Conservation (phyloP, 2,888 invertebrate species). For the Scotopteryx bipunctaria region DNA sequence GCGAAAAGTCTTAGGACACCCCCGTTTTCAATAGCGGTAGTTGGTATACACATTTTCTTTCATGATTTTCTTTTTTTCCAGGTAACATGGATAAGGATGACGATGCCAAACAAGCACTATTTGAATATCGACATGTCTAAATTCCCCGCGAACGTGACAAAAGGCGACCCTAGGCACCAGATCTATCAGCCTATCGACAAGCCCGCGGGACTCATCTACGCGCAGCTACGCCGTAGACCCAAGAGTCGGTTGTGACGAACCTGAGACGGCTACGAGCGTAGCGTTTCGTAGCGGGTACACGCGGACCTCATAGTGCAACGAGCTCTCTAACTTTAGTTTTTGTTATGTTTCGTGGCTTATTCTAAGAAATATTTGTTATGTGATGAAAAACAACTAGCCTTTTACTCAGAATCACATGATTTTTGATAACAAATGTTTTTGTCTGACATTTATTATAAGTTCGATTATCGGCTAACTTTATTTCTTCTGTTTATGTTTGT, state of each 20-base stretch:
- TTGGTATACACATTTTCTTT: not conserved
- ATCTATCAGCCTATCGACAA: conserved; percentile 91
- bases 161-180: conserved; percentile 85
- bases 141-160: conserved; percentile 86
- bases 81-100: conserved; percentile 88
- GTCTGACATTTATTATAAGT: not conserved
- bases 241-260: conserved; percentile 78
- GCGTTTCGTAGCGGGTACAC: conserved; percentile 44
- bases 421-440: conserved; percentile 14
- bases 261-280: conserved; percentile 68
- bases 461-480: not conserved
- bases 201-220: conserved; percentile 90
- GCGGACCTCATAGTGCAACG: conserved; percentile 30
- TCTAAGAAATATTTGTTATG: not conserved
- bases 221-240: conserved; percentile 86
- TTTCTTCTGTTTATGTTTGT: conserved; percentile 13
- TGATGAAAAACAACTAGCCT: not conserved
- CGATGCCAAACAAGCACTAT: conserved; percentile 93
- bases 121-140: conserved; percentile 89
- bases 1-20: not conserved
- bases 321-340: not conserved
- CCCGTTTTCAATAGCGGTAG: not conserved
- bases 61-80: conserved; percentile 54
- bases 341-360: conserved; percentile 17
- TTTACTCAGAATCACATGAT: not conserved